Evolutionary conservation across 2,797 vertebrate genomes (phyloP), one percentile per base, ranked within the genome.

Genomic region (Mormyrus proboscirostris): DNA sequence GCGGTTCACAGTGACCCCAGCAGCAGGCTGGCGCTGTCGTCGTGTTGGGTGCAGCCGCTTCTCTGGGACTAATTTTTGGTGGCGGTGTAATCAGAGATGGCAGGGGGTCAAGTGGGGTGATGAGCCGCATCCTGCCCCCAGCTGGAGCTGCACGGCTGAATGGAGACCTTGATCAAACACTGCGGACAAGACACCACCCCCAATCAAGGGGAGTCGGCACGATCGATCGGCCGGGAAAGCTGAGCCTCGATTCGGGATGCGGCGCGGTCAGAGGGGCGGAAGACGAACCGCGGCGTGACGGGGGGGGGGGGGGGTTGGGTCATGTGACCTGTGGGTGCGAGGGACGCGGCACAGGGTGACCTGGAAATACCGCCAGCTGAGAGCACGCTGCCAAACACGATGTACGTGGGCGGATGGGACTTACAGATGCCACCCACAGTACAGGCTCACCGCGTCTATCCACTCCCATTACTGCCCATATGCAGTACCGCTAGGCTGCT

Each of bases 51-150:
- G 88, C n/a, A 86, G 25, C 10, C 9, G 51, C 2, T 57, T 89
- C 89, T 91, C 85, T 89, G 91, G 91, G 90, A 91, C 89, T 91
- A 91, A 92, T 92, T 93, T 87, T 89, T 88, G 82, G 69, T 59
- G 65, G 89, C 91, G 89, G 65, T 87, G 88, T 93, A 94, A 95
- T 96, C 93, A 87, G 92, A 94, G 93, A 93, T 95, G 96, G 96
- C 96, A 96, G 95, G 90, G 92, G 95, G 95, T 96, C 95, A 96
- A 96, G 96, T 96, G 95, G 95, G 95, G 95, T 96, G 95, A 92
- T 87, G 90, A 92, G 93, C 90, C 90, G 91, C 93, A 95, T 96
- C 95, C 96, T 95, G 95, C 93, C 94, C 94, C 92, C 95, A 93
- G 94, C 94, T 93, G 92, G 92, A 90, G 91, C 93, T 91, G 95